Evolutionary conservation across 2,113 vertebrate genomes (phyloP).

Genomic region (Corynorhinus townsendii): DNA sequence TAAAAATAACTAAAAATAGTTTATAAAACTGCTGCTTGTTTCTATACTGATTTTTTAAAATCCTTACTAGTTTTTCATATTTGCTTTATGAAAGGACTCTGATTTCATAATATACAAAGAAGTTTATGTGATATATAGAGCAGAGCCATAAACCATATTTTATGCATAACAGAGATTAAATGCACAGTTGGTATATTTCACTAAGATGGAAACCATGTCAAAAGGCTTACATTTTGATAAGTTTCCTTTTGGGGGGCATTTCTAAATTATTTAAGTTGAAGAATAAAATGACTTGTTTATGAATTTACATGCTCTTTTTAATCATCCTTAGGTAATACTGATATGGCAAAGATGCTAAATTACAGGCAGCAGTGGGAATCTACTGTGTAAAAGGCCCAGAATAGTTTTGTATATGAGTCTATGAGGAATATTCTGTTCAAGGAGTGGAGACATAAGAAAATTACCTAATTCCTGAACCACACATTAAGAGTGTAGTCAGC

Average conservation of each 20-base stretch:
- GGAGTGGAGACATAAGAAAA: conserved; percentile 73
- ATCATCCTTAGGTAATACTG: conserved; percentile 71
- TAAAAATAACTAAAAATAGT: conserved; percentile 10
- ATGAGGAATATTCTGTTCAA: conserved; percentile 72
- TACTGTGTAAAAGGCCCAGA: conserved; percentile 61
- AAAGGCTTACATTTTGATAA: conserved; percentile 67
- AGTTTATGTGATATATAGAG: conserved; percentile 64
- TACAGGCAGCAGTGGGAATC: conserved; percentile 72
- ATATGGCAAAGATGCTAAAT: conserved; percentile 66
- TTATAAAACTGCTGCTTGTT: conserved; percentile 11
- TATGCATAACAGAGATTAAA: conserved; percentile 67
- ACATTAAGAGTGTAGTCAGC: conserved; percentile 77
- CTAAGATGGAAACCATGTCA: conserved; percentile 61
- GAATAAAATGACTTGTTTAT: conserved; percentile 73
- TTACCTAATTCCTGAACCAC: conserved; percentile 74
- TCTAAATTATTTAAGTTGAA: conserved; percentile 71
- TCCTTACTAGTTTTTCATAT: conserved; percentile 28
- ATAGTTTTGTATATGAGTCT: conserved; percentile 67
- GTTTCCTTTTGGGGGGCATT: conserved; percentile 67
- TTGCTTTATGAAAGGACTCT: conserved; percentile 53
- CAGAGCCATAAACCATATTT: conserved; percentile 63
- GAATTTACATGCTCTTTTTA: conserved; percentile 72
- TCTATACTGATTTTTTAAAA: conserved; percentile 29
- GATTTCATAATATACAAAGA: conserved; percentile 59
- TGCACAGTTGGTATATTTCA: conserved; percentile 57